Evolutionary conservation across 92 coral and sea anemone genomes (phyloP), one percentile per base, ranked within the genome.

Genomic region (Epizoanthus stellaris): DNA sequence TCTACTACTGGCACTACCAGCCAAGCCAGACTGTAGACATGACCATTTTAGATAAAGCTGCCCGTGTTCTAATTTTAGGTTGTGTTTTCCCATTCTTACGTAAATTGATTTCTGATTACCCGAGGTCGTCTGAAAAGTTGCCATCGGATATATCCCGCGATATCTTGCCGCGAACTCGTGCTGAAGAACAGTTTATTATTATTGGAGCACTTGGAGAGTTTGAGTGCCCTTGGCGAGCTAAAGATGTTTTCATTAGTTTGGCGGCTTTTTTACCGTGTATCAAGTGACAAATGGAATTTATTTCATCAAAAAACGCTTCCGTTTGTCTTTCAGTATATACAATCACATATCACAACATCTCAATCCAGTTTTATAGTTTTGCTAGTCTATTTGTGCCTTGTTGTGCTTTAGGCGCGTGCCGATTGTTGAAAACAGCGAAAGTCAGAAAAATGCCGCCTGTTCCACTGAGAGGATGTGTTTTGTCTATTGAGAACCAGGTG

Each of bases 201-300:
- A 36, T 60, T 79, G 21, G 38, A 30, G 21, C 65, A 13, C 67
- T 59, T 76, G 6, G 69, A 53, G 60, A 76, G 36, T 9, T 40
- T 43, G 71, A 63, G 56, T 52, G 47, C 65, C 15, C 70, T 63
- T 79, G 4, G 72, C 58, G 65, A 79, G 42, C 20, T 40, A 42
- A 57, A 63, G 16, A 59, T 63, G 72, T 79, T 79, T 79, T 79
- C 16, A 20, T 40, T 79, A 9, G 40, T 43, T 45, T 64, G 73
- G 83, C 73, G 83, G 83, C 40, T 59, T 79, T 79, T 43, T 73
- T 39, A 14, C 60, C 69, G 59, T 42, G 49, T 79, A 79, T 77
- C 82, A 59, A 64, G 72, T 79, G 42, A 19, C 58, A 23, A 9
- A 39, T 77, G 47, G 25, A 25, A 1, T 57, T 5, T 72, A 15